These are phyloP conservation scores for Hipposideros larvatus DNA, from an alignment of 2,797 vertebrate genomes.

Conservation along the genomic window DNA sequence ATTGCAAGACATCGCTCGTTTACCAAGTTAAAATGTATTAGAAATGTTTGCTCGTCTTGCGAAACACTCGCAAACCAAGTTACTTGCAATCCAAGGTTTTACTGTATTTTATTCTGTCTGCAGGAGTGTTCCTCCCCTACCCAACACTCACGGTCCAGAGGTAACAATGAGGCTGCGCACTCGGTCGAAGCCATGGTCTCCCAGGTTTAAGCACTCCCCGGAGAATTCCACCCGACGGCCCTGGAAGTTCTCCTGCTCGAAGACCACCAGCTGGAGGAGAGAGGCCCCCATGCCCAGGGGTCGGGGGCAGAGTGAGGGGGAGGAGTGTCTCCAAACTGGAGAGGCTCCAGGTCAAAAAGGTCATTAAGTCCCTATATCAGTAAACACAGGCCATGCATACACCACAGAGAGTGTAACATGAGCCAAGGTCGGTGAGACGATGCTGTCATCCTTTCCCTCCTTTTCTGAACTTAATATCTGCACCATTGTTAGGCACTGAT, in stretches of 20 bases:
- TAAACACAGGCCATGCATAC: neutral
- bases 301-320: neutral
- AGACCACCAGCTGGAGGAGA: conserved; percentile 92
- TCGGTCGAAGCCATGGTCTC: conserved; percentile 93
- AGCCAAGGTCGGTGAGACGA: neutral
- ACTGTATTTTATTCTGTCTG: too few species aligned
- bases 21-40: too few species aligned
- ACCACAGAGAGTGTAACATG: neutral
- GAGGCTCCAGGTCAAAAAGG: neutral
- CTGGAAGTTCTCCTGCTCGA: conserved; percentile 98
- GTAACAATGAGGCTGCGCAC: conserved; percentile 96
- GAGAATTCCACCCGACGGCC: conserved; percentile 95
- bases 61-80: too few species aligned
- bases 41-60: too few species aligned
- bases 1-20: too few species aligned
- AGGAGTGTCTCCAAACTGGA: neutral
- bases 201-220: conserved; percentile 95
- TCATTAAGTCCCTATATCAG: neutral
- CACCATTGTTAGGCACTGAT: accelerated
- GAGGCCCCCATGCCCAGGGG: neutral
- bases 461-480: neutral
- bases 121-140: accelerated
- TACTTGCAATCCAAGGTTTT: too few species aligned
- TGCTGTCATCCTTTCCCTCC: neutral
- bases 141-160: conserved; percentile 95